These are phyloP conservation scores for Metallyticus violacea DNA, from an alignment of 2,888 invertebrate species.

Conservation along the genomic window DNA sequence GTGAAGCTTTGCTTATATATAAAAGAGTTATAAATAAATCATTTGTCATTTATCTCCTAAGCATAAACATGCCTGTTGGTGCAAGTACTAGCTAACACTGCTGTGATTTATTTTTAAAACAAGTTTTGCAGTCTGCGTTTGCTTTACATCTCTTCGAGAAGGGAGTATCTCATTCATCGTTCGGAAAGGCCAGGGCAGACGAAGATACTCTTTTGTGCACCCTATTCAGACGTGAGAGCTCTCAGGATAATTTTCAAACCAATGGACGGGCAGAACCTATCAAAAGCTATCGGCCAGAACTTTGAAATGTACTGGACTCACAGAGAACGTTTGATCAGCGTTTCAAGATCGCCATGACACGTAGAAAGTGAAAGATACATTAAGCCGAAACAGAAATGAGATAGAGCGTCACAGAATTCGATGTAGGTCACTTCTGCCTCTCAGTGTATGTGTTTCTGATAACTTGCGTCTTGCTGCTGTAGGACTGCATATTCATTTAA, in stretches of 20 bases:
- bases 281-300: not conserved
- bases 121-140: too few species aligned
- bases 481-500: too few species aligned
- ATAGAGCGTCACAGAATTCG: not conserved
- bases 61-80: not conserved
- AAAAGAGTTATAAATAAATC: not conserved
- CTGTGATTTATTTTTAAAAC: not conserved
- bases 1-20: too few species aligned
- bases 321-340: not conserved
- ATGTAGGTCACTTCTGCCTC: too few species aligned
- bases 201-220: not conserved
- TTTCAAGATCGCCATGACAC: not conserved
- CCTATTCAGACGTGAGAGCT: not conserved
- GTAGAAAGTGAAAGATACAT: not conserved
- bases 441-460: too few species aligned
- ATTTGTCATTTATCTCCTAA: not conserved
- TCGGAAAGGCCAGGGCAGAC: not conserved
- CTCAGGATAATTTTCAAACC: conserved; percentile 4
- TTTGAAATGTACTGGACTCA: not conserved
- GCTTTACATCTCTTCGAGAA: not conserved
- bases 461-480: too few species aligned
- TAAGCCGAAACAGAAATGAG: not conserved
- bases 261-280: not conserved
- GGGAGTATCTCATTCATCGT: not conserved
- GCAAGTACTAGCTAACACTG: not conserved